Percentiles rank a stretch among this genome's conserved stretches.
Conservation (phyloP, 2,113 vertebrate genomes). For the Aramus guarauna region DNA sequence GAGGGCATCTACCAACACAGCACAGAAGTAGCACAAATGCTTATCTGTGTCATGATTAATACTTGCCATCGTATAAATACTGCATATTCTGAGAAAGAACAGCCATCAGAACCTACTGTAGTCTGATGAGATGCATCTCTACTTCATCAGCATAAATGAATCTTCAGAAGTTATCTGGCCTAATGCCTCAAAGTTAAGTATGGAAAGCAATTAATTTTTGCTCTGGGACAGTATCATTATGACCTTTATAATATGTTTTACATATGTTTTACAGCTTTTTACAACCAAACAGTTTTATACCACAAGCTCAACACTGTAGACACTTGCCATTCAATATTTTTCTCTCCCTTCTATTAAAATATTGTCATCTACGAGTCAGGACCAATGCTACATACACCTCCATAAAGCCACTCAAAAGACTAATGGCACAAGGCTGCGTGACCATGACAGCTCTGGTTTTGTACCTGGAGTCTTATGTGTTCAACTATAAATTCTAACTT, state of each 20-base stretch:
- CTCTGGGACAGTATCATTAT: neutral
- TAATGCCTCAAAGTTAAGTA: neutral
- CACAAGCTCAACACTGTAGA: neutral
- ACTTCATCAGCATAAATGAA: neutral
- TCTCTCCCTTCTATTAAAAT: neutral
- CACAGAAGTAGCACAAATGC: neutral
- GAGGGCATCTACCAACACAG: neutral
- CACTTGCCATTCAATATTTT: neutral
- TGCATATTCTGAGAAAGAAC: neutral
- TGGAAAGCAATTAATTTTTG: neutral
- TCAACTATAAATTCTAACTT: neutral
- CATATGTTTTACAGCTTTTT: neutral
- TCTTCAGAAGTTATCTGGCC: neutral
- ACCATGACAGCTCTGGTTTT: neutral
- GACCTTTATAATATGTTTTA: neutral
- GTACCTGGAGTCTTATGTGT: neutral
- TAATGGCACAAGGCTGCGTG: rapidly evolving
- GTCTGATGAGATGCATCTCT: neutral
- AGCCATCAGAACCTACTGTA: neutral
- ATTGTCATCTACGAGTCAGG: neutral
- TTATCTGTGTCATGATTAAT: neutral
- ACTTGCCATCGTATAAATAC: neutral
- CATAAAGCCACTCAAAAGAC: neutral
- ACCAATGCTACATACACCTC: neutral
- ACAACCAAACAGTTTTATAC: neutral